These are phyloP conservation scores for Cheirogaleus major DNA, from an alignment of 2,797 vertebrate species.

Conservation along the genomic window DNA sequence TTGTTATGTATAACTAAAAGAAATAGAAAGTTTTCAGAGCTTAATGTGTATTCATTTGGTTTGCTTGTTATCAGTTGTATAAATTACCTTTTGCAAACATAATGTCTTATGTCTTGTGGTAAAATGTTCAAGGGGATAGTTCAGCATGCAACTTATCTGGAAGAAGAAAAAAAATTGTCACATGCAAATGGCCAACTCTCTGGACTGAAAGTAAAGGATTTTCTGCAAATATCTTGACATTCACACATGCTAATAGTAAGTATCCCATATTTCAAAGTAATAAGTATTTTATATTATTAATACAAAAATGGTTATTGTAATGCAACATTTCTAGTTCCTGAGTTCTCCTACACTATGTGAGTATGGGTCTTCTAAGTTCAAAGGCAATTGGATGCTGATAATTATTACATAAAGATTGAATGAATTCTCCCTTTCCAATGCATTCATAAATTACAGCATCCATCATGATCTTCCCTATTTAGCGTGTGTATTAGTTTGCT, in stretches of 20 bases:
- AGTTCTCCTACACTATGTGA: background rate
- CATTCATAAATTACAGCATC: background rate
- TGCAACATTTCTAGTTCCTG: background rate
- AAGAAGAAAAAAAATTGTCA: background rate
- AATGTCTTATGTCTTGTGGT: background rate
- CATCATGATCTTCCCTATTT: background rate
- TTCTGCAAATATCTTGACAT: background rate
- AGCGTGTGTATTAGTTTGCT: background rate
- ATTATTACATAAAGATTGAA: background rate
- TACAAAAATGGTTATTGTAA: background rate
- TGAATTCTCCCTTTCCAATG: background rate
- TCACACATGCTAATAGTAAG: background rate
- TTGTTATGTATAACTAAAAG: background rate
- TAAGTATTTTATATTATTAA: background rate
- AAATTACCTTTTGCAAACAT: background rate
- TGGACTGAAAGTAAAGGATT: background rate
- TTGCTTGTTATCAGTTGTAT: background rate
- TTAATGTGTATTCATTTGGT: background rate
- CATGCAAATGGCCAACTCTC: background rate
- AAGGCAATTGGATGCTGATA: background rate
- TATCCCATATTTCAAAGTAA: background rate
- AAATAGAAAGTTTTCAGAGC: background rate
- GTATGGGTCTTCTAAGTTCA: background rate
- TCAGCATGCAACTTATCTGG: background rate
- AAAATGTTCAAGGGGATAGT: background rate